These are phyloP conservation scores for Scaptomyza reducta DNA, from an alignment of 2,888 invertebrate genomes.

Conservation along the genomic window DNA sequence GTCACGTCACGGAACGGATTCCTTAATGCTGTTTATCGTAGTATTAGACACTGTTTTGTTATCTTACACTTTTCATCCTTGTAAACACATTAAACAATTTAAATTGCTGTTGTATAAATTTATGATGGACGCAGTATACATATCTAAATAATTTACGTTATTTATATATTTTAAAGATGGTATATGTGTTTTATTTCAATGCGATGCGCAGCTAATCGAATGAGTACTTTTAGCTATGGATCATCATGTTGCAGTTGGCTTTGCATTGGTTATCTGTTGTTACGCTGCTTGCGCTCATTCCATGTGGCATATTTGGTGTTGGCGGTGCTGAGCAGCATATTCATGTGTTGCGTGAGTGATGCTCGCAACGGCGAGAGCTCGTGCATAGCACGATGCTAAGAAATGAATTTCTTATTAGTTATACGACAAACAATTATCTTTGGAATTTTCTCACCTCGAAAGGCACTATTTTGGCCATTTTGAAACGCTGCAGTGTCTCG, in stretches of 20 bases:
- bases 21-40: too few species aligned
- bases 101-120: conserved; percentile 19
- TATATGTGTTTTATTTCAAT: conserved; percentile 38
- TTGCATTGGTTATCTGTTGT: conserved; percentile 81
- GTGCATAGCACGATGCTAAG: conserved; percentile 91
- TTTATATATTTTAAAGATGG: conserved; percentile 11
- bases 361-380: conserved; percentile 92
- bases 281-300: conserved; percentile 90
- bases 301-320: conserved; percentile 94
- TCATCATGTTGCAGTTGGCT: conserved; percentile 27
- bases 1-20: background rate
- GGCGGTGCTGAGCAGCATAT: conserved; percentile 93
- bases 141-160: conserved; percentile 28
- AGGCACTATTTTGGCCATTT: conserved; percentile 92
- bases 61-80: background rate
- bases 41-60: background rate
- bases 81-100: background rate
- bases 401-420: background rate
- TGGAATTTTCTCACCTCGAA: conserved; percentile 88
- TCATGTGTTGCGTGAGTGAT: conserved; percentile 92
- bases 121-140: conserved; percentile 39
- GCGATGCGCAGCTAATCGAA: conserved; percentile 21
- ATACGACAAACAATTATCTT: too few species aligned
- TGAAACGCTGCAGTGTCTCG: conserved; percentile 94
- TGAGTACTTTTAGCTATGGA: conserved; percentile 27